Conservation (phyloP, 1,140 invertebrate genomes). For the Daktulosphaira vitifoliae region DNA sequence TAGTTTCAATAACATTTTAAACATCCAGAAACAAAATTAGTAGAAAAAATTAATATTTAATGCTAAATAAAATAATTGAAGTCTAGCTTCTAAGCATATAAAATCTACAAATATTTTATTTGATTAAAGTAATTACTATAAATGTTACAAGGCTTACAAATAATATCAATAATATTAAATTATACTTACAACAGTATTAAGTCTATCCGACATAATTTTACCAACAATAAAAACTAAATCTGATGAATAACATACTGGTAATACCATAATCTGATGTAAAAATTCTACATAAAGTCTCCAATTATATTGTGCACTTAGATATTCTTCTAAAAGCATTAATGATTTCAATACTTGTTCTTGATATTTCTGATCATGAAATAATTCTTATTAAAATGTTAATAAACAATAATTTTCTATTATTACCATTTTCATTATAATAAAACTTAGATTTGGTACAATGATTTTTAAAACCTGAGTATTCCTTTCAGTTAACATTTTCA, state of each 20-base stretch:
- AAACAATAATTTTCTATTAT: background rate
- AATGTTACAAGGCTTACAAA: too few species aligned
- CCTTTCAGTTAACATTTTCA: constrained; percentile 22
- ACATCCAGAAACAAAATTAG: too few species aligned
- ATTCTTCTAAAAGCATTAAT: constrained; percentile 24
- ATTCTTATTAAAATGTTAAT: too few species aligned
- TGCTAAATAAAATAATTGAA: too few species aligned
- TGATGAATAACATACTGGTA: constrained; percentile 15
- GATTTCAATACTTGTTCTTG: constrained; percentile 32
- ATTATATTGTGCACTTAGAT: constrained; percentile 2
- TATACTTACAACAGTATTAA: constrained; percentile 22
- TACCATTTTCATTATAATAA: constrained; percentile 31
- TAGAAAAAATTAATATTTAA: too few species aligned
- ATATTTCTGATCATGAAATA: constrained; percentile 28
- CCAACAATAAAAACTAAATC: constrained; percentile 10
- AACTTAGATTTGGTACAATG: constrained; percentile 18
- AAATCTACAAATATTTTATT: too few species aligned
- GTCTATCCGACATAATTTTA: constrained; percentile 16
- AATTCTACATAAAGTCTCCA: constrained; percentile 25
- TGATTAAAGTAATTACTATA: too few species aligned
- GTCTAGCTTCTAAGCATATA: too few species aligned
- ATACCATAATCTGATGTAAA: constrained; percentile 20
- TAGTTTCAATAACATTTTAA: too few species aligned
- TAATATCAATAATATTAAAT: too few species aligned
- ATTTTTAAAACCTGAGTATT: constrained; percentile 25